These are phyloP conservation scores for Myotis yumanensis DNA, from an alignment of 2,113 vertebrate genomes.

Conservation along the genomic window DNA sequence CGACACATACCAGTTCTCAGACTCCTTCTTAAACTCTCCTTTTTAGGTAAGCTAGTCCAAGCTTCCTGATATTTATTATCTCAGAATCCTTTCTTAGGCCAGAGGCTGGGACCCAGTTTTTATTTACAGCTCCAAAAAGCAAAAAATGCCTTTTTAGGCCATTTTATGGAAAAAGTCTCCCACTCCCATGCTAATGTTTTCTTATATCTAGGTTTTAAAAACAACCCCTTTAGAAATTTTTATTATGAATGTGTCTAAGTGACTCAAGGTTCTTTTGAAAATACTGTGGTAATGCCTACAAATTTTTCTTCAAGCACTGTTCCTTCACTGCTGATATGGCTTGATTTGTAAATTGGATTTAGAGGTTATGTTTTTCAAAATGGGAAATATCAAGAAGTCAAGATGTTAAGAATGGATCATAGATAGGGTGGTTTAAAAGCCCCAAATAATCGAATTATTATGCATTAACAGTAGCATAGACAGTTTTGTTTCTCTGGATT, in stretches of 20 bases:
- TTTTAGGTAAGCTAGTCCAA: background rate
- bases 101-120: background rate
- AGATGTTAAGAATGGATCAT: background rate
- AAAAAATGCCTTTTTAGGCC: background rate
- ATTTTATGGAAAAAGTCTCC: background rate
- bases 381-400: background rate
- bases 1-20: background rate
- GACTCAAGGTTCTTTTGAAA: constrained; percentile 2
- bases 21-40: constrained; percentile 13
- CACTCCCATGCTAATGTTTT: background rate
- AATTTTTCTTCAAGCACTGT: background rate
- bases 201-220: background rate
- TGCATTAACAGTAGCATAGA: background rate
- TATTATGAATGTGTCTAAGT: background rate
- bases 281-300: background rate
- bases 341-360: constrained; percentile 23
- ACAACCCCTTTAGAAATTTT: background rate
- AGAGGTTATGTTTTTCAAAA: constrained; percentile 10
- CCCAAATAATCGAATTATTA: background rate
- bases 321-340: background rate
- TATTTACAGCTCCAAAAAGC: background rate
- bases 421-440: background rate
- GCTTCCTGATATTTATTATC: background rate
- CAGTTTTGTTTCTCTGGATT: background rate
- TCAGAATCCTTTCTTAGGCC: background rate